Evolutionary conservation across 2,113 vertebrate genomes (phyloP).

Genomic region (Passerina amoena): DNA sequence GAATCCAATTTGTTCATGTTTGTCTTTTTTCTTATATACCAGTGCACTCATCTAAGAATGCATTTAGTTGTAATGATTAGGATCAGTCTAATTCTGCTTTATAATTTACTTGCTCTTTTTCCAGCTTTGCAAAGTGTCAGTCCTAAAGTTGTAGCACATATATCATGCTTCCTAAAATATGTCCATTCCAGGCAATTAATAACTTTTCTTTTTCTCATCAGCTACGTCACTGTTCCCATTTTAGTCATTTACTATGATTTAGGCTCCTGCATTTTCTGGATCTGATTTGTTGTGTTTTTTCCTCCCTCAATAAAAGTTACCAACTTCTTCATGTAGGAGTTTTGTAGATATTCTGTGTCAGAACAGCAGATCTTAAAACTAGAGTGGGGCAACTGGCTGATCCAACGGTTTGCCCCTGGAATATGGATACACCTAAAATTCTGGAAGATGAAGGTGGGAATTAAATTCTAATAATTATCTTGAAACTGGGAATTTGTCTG

Average conservation of each 20-base stretch:
- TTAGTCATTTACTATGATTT: neutral
- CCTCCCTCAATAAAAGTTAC: neutral
- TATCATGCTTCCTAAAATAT: neutral
- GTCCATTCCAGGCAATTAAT: neutral
- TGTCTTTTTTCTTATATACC: neutral
- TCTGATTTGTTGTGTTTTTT: neutral
- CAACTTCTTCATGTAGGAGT: neutral
- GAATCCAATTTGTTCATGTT: neutral
- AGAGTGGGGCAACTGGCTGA: neutral
- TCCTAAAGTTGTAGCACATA: neutral
- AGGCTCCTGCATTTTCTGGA: neutral
- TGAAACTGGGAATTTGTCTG: neutral
- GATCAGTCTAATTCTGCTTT: neutral
- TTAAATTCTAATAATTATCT: neutral
- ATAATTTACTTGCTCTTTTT: neutral
- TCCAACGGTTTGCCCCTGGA: neutral
- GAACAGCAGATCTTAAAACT: neutral
- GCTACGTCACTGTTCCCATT: neutral
- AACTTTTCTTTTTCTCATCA: neutral
- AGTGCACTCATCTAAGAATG: neutral
- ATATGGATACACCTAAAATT: neutral
- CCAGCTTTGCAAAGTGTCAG: neutral
- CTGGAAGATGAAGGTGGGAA: neutral
- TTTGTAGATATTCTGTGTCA: neutral
- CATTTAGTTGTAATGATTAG: neutral